Evolutionary conservation across 2,797 vertebrate genomes (phyloP).

Genomic region (Peromyscus nudipes): DNA sequence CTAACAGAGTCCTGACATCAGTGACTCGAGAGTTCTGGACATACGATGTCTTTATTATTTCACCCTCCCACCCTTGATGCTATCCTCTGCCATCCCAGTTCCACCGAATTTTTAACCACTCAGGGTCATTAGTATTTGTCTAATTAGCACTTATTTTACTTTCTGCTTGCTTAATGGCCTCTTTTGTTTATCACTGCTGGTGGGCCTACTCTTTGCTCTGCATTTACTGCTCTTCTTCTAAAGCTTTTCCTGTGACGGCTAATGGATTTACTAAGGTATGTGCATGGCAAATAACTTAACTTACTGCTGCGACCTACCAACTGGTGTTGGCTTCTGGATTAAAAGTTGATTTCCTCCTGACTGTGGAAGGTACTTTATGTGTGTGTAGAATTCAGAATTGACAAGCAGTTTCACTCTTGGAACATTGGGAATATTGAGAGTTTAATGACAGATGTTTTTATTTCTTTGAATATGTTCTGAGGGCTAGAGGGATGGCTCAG

Average conservation of each 20-base stretch:
- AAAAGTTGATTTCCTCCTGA: background rate
- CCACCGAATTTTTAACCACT: background rate
- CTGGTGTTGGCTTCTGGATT: background rate
- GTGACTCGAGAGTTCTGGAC: background rate
- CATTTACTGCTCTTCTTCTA: background rate
- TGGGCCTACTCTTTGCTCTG: background rate
- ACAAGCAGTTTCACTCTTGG: background rate
- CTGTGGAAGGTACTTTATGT: slow-evolving; percentile 18
- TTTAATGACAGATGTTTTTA: background rate
- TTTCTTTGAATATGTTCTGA: slow-evolving; percentile 28
- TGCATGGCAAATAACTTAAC: background rate
- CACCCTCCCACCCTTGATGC: background rate
- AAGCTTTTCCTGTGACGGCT: background rate
- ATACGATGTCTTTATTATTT: background rate
- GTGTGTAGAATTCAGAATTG: slow-evolving; percentile 6
- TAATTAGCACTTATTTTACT: background rate
- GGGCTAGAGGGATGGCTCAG: background rate
- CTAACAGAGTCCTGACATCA: background rate
- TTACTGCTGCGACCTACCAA: background rate
- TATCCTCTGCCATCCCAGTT: background rate
- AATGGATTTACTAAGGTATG: background rate
- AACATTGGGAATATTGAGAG: background rate
- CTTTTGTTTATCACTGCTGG: background rate
- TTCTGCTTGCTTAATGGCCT: background rate
- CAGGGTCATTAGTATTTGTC: slow-evolving; percentile 2